A percentile compares a stretch with the other conserved stretches of the same genome.
These are phyloP conservation scores for Cyanoliseus patagonus DNA, from an alignment of 2,113 vertebrate species.

Conservation along the genomic window DNA sequence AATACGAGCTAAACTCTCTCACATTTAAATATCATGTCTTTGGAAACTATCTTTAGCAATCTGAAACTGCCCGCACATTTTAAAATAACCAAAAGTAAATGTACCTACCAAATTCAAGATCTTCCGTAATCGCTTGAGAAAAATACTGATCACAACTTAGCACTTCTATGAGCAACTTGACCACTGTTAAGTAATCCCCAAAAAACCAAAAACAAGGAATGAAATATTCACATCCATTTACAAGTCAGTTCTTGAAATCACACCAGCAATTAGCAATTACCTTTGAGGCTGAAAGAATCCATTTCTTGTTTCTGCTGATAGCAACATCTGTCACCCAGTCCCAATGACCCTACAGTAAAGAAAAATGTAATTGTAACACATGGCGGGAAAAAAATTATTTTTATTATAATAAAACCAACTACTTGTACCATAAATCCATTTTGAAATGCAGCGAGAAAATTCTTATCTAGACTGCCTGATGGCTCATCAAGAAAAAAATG, in stretches of 20 bases:
- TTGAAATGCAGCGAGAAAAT: background rate
- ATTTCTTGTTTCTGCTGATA: conserved; percentile 73
- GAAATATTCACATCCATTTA: background rate
- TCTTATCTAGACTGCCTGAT: background rate
- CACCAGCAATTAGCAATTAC: conserved; percentile 41
- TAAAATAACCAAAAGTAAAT: background rate
- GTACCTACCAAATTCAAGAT: background rate
- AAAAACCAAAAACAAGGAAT: background rate
- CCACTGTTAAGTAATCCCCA: background rate
- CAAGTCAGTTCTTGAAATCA: background rate
- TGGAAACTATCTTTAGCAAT: background rate
- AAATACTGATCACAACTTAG: background rate
- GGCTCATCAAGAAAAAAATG: background rate
- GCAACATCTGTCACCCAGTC: conserved; percentile 83
- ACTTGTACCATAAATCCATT: background rate
- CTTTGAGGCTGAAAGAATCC: conserved; percentile 81
- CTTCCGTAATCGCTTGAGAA: background rate
- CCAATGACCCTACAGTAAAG: conserved; percentile 76
- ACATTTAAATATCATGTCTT: background rate
- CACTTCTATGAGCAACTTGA: background rate
- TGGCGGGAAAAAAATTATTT: background rate
- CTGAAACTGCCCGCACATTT: background rate
- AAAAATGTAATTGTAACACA: background rate
- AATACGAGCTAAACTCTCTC: background rate
- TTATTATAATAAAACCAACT: background rate